phyloP scores from a whole-genome alignment of 2,113 vertebrate genomes.

The Hystrix brachyura region DNA sequence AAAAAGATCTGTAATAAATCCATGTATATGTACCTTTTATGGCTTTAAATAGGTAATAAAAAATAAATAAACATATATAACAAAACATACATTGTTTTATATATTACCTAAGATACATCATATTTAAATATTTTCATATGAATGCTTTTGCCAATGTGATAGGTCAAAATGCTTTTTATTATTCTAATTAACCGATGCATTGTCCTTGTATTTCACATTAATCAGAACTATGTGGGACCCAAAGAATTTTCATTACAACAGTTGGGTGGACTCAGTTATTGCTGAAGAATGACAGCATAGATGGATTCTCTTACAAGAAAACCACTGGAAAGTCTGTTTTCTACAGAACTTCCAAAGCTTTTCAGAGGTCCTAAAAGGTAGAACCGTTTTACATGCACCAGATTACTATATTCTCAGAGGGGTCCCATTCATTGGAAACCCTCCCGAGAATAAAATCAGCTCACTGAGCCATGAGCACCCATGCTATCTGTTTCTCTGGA shows the following conservation, averaged over 20 bases:
- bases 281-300: neutral
- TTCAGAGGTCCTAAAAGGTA: neutral
- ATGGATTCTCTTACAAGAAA: neutral
- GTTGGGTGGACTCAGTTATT: too few relatives aligned
- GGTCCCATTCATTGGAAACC: accelerated
- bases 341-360: too few relatives aligned
- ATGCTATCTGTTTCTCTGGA: neutral
- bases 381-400: accelerated
- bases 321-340: neutral
- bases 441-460: neutral
- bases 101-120: neutral
- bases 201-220: neutral
- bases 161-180: neutral
- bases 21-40: neutral
- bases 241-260: neutral
- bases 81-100: neutral
- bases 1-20: slow-evolving; percentile 19
- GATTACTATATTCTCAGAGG: neutral
- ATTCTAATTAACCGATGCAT: neutral
- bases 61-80: neutral
- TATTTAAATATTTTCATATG: neutral
- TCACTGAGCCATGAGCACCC: accelerated
- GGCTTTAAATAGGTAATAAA: neutral
- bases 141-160: neutral
- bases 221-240: too few relatives aligned